These are phyloP conservation scores for Calosoma granatense DNA, from an alignment of 1,140 invertebrate genomes.

Conservation along the genomic window DNA sequence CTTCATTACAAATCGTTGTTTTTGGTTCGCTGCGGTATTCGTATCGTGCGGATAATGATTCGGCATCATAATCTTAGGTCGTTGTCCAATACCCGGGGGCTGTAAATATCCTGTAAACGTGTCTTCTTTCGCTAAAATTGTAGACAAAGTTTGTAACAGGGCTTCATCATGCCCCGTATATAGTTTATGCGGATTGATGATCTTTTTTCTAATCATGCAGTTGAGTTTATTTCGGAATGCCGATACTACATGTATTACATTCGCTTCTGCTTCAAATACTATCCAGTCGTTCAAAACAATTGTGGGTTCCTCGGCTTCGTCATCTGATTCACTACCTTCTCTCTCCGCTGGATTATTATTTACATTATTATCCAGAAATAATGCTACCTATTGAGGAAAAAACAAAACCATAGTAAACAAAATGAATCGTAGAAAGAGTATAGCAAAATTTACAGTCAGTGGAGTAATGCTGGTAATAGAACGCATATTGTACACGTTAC, in stretches of 20 bases:
- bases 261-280: slow-evolving; percentile 58
- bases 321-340: slow-evolving; percentile 49
- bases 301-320: slow-evolving; percentile 37
- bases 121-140: slow-evolving; percentile 62
- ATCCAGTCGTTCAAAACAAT: slow-evolving; percentile 64
- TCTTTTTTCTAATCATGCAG: slow-evolving; percentile 58
- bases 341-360: too few relatives aligned
- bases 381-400: slow-evolving; percentile 35
- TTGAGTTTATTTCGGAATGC: slow-evolving; percentile 71
- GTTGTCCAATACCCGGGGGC: slow-evolving; percentile 65
- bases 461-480: slow-evolving; percentile 71
- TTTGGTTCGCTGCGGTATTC: neutral
- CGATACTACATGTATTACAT: slow-evolving; percentile 54
- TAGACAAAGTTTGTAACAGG: slow-evolving; percentile 55
- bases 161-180: slow-evolving; percentile 57
- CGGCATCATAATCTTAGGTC: slow-evolving; percentile 54
- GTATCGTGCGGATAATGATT: neutral
- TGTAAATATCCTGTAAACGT: slow-evolving; percentile 57
- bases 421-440: too few relatives aligned
- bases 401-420: slow-evolving; percentile 35
- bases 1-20: neutral
- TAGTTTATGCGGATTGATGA: slow-evolving; percentile 59
- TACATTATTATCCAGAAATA: slow-evolving; percentile 33
- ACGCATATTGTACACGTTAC: slow-evolving; percentile 52
- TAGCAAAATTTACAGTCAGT: slow-evolving; percentile 56